These are phyloP conservation scores for Ctenomys sociabilis DNA, from an alignment of 2,113 vertebrate genomes.

Conservation along the genomic window DNA sequence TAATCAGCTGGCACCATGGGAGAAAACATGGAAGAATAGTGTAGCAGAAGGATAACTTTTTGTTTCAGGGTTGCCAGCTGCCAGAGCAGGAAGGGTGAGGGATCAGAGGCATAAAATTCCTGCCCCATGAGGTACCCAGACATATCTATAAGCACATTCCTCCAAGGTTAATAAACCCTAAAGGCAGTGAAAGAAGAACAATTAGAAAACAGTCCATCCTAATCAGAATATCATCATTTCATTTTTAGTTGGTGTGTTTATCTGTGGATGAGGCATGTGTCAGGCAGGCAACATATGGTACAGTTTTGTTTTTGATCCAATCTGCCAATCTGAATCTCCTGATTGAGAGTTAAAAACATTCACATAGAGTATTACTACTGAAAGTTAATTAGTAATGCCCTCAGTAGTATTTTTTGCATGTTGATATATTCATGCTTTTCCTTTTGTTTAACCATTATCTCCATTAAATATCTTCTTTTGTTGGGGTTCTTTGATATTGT, in stretches of 20 bases:
- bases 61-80: background rate
- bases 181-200: background rate
- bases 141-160: background rate
- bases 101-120: background rate
- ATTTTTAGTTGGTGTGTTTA: background rate
- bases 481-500: background rate
- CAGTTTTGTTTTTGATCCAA: background rate
- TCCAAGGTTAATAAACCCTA: background rate
- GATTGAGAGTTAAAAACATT: background rate
- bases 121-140: background rate
- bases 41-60: background rate
- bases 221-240: background rate
- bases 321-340: background rate
- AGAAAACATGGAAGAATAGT: background rate
- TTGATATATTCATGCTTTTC: background rate
- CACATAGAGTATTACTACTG: background rate
- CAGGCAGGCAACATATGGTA: background rate
- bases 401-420: background rate
- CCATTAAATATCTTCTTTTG: background rate
- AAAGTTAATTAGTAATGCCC: background rate
- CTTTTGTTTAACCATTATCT: background rate
- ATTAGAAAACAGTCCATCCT: background rate
- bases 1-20: background rate
- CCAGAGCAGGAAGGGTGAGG: background rate
- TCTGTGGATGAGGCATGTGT: background rate